These are phyloP conservation scores for Aporophyla nigra DNA, from an alignment of 2,888 invertebrate species.

Conservation along the genomic window DNA sequence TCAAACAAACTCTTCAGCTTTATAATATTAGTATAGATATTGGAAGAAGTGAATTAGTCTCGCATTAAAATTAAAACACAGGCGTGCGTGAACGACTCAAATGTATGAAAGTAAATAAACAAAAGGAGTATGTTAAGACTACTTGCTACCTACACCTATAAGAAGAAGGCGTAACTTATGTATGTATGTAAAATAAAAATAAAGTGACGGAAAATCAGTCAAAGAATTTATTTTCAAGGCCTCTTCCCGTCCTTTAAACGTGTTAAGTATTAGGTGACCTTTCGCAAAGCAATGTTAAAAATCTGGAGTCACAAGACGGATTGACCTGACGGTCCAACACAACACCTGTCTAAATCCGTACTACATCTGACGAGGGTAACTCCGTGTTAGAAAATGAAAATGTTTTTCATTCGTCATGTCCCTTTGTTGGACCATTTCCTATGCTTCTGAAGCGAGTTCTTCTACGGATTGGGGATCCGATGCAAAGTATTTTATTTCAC, in stretches of 20 bases:
- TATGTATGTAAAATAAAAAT: too few species aligned
- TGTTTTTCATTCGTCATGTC: conserved; percentile 33
- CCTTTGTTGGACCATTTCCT: conserved; percentile 27
- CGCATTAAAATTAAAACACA: too few species aligned
- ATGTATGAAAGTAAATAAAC: too few species aligned
- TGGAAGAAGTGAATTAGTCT: too few species aligned
- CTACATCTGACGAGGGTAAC: conserved; percentile 59
- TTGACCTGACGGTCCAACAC: conserved; percentile 36
- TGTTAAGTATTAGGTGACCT: conserved; percentile 11
- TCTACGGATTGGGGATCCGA: background rate
- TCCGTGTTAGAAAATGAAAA: conserved; percentile 28
- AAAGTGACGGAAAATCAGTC: too few species aligned
- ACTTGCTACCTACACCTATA: too few species aligned
- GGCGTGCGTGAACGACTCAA: too few species aligned
- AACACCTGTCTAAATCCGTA: conserved; percentile 53
- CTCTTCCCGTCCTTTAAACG: background rate
- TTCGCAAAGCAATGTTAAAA: conserved; percentile 8
- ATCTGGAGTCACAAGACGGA: conserved; percentile 47
- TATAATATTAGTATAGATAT: too few species aligned
- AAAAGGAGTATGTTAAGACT: too few species aligned
- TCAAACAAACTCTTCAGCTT: too few species aligned
- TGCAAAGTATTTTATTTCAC: background rate
- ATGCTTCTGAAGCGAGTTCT: conserved; percentile 5
- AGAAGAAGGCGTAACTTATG: too few species aligned
- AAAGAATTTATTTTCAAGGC: background rate